phyloP scores from a whole-genome alignment of 2,113 vertebrate species.

The Bufo bufo region DNA sequence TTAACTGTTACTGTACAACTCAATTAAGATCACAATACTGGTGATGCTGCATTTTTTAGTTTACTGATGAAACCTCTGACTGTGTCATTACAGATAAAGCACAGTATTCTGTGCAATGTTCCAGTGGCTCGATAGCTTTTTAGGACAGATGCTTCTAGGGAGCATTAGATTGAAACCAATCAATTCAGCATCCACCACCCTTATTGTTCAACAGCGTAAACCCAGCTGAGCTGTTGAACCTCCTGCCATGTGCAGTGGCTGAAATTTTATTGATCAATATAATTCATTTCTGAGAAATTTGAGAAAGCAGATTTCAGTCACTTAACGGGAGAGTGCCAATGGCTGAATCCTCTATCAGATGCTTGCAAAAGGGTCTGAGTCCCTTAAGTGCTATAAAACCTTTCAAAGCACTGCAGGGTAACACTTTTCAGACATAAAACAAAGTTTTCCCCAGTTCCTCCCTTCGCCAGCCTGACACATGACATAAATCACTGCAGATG shows the following conservation, averaged over 20 bases:
- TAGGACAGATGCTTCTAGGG: slow-evolving; percentile 48
- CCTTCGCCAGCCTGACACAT: neutral
- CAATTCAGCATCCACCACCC: slow-evolving; percentile 44
- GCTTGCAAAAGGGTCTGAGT: slow-evolving; percentile 24
- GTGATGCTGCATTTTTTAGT: neutral
- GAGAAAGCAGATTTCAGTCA: slow-evolving; percentile 48
- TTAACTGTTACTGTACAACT: neutral
- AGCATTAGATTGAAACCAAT: slow-evolving; percentile 47
- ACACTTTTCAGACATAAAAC: slow-evolving; percentile 47
- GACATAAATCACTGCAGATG: slow-evolving; percentile 15
- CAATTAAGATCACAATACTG: neutral
- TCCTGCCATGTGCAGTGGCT: slow-evolving; percentile 41
- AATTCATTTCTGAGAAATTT: slow-evolving; percentile 57
- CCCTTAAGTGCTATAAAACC: slow-evolving; percentile 38
- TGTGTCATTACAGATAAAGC: neutral
- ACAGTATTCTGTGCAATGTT: slow-evolving; percentile 25
- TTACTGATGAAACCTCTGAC: neutral
- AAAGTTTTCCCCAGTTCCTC: neutral
- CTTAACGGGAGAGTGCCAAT: slow-evolving; percentile 44
- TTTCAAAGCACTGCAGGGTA: slow-evolving; percentile 36
- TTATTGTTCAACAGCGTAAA: slow-evolving; percentile 49
- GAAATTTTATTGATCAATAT: slow-evolving; percentile 55
- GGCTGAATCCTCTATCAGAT: neutral
- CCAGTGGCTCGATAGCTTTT: slow-evolving; percentile 48
- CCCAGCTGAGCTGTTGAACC: slow-evolving; percentile 51